Evolutionary conservation across 1,140 invertebrate species (phyloP), one percentile per base, ranked within the genome.

Genomic region (Drosophila melanica): DNA sequence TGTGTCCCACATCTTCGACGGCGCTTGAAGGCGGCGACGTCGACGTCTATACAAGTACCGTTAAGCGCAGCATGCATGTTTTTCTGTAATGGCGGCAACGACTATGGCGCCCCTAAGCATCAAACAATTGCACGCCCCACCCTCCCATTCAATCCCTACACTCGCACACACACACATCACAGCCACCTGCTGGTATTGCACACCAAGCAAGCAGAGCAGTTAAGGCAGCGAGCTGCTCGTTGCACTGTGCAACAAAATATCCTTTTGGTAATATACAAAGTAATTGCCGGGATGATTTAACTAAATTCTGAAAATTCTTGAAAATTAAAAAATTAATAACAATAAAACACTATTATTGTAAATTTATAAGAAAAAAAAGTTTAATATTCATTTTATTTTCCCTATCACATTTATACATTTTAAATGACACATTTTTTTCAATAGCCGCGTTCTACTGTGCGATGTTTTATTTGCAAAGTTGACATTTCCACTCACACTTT

Each of bases 41-140:
- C 27, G 30, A 11, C 35, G 50, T 30, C 20, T 44, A 9, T 16
- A 35, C 18, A 42, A 65, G 33, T 66, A 66, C 74, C 68, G 74
- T 76, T 77, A 65, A 77, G 70, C 54, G 71, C 57, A 57, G 51
- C 66, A 63, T 75, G 65, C 72, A 77, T 75, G 75, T 70, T 69
- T 57, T 59, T 60, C 23, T 47, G 44, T 55, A 74, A 80, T 67
- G 57, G 62, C 72, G 37, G 62, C 53, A 59, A 62, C 58, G 58
- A 35, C 66, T 63, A 55, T 20, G 41, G 53, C 55, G 55, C 55
- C 66, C 66, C 58, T 50, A 62, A 48, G 71, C 65, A 68, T 42
- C 35, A 74, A 72, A 67, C 69, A 67, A 72, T 54, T 72, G 63
- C 47, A 18, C 11, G 14, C 55, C 18, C 6, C 48, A 50, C 27